Evolutionary conservation across 2,888 invertebrate species (phyloP), one percentile per base, ranked within the genome.

Genomic region (Cataglyphis albicans): DNA sequence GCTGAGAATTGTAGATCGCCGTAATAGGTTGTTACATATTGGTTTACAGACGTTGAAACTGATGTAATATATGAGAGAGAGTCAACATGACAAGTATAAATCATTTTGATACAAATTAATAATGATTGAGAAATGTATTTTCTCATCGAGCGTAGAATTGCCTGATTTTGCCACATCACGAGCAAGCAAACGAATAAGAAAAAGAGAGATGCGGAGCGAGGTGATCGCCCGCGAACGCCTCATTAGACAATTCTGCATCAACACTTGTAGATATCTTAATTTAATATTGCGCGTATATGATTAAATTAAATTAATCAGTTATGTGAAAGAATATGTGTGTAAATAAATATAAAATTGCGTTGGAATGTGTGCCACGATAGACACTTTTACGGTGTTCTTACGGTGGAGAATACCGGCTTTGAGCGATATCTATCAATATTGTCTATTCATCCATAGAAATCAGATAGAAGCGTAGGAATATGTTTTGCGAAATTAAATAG

Each of bases 21-120:
- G 59, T 68, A 76, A 68, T 55, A 59, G 59, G 21, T 70, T 1
- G 32, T 78, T 78, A 70, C 57, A 78, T 59, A 78, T 44, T 32
- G 38, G 44, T 59, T 78, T 70, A 59, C 44, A 72, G 32, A 44
- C 25, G 55, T 72, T 72, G 25, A 70, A 52, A 70, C 44, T 59
- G 18, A 5, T 38, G 57, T 57, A 55, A 38, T 3, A 7, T 75
- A 25, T 68, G 68, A 67, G 55, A 35, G 15, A 74, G 7, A 63
- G 15, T 63, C 9, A 3, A 29, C 29, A 41, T 61, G 15, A 59
- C 12, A 29, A 73, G 15, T 44, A 41, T n/a, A 73, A 35, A 48
- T 35, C 32, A 75, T 64, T 44, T 75, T 64, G 3, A 32, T 48
- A 64, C 6, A 12, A 75, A 75, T 64, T 48, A 52, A 75, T 35